Base-by-base conservation (phyloP, 2,797 vertebrate species). In the Eulemur mongoz region DNA sequence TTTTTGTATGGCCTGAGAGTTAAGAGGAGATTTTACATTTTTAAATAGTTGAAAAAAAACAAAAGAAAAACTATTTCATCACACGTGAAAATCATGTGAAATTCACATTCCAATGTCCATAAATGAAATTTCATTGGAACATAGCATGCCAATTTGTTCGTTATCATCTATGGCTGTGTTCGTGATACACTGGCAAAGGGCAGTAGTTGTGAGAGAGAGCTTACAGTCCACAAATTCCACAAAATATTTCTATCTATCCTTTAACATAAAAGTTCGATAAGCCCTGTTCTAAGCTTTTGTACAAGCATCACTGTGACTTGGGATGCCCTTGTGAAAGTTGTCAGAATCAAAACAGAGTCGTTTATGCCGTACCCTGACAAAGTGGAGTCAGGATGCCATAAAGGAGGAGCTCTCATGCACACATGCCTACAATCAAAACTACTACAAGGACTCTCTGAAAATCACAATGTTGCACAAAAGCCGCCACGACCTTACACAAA, bases 61-160 rank as follows among this genome's bases (percentile, higher is more conserved):
- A 79, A 78, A 72, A 48, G 35, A 81, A 90, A 7, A 59, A 88
- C 20, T 95, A 65, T 67, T 78, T 94, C 15, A 30, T 45, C 48
- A 54, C 20, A 95, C 2, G 0, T 81, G 69, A 90, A 90, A 87
- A 78, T 52, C 54, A 65, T 40, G 20, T 23, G 48, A 63, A 82
- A 79, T 92, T 95, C 76, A 87, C 70, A 72, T 82, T 82, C 89
- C 13, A 76, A 13, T 86, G 81, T 50, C 40, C 13, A 32, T 92
- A 78, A 82, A 82, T 82, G 88, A 92, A 88, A 72, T 78, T 85
- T 81, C 81, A 59, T 25, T 95, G 70, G 63, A 95, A 89, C 12
- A 50, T n/a, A 63, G 67, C n/a, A 38, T 27, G 50, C 35, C 40
- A 43, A 1, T 92, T 92, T 59, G 73, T 82, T 79, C 57, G 32